A percentile compares a stretch with the other conserved stretches of the same genome.
Conservation (phyloP, 2,888 invertebrate species). For the Polietes domitor region DNA sequence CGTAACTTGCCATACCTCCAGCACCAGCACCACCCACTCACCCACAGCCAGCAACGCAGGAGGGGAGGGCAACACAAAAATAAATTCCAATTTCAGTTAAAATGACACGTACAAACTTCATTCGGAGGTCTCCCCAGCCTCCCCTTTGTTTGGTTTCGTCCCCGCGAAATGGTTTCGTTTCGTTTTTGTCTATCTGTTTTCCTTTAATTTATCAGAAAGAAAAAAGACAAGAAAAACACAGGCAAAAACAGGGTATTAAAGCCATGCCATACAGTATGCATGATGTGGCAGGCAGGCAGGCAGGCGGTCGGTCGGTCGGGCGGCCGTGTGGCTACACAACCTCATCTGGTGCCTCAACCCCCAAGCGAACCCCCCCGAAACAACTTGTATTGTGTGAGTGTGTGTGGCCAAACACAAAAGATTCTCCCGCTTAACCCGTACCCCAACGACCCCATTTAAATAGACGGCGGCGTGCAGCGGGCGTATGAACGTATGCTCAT, state of each 20-base stretch:
- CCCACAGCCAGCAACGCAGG: neutral
- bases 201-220: slow-evolving; percentile 33
- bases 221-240: neutral
- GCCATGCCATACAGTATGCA: slow-evolving; percentile 17
- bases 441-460: slow-evolving; percentile 66
- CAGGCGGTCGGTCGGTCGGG: slow-evolving; percentile 49
- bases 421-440: slow-evolving; percentile 55
- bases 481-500: neutral
- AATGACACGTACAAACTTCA: slow-evolving; percentile 58
- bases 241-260: slow-evolving; percentile 33
- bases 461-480: slow-evolving; percentile 15
- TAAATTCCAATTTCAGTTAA: slow-evolving; percentile 46
- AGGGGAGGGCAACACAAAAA: slow-evolving; percentile 19
- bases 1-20: neutral
- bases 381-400: neutral
- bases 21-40: neutral
- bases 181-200: slow-evolving; percentile 26
- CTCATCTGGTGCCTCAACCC: neutral
- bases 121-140: slow-evolving; percentile 11
- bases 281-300: slow-evolving; percentile 52
- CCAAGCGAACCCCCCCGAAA: neutral
- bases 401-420: slow-evolving; percentile 14
- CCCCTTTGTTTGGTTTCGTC: neutral
- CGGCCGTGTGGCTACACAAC: slow-evolving; percentile 34
- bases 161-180: neutral